These are phyloP conservation scores for Morone saxatilis DNA, from an alignment of 2,113 vertebrate species.

Conservation along the genomic window DNA sequence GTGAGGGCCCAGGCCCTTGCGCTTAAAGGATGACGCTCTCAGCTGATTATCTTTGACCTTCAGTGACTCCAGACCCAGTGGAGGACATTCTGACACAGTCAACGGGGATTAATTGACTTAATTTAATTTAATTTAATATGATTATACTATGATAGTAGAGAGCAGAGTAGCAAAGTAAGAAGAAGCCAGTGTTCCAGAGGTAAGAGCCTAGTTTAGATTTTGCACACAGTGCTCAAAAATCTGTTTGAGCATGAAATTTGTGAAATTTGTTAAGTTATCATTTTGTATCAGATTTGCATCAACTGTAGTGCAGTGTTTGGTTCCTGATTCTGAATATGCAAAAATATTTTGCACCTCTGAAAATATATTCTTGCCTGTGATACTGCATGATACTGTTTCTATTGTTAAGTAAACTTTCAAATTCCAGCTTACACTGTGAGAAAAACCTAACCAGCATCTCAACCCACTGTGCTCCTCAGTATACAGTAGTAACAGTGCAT, in stretches of 20 bases:
- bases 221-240: background rate
- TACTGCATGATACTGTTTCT: background rate
- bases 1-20: constrained; percentile 90
- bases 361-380: background rate
- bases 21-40: constrained; percentile 90
- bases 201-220: background rate
- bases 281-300: background rate
- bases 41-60: constrained; percentile 91
- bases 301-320: background rate
- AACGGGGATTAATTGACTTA: constrained; percentile 6
- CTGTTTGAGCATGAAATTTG: background rate
- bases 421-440: background rate
- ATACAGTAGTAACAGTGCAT: background rate
- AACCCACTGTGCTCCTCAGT: background rate
- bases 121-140: too few relatives aligned
- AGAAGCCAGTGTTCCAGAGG: background rate
- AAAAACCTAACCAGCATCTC: background rate
- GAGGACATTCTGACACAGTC: constrained; percentile 89
- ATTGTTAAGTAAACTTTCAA: background rate
- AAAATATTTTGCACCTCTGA: background rate
- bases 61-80: constrained; percentile 93
- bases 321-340: background rate
- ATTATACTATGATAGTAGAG: background rate
- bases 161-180: background rate
- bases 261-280: background rate